These are phyloP conservation scores for Drosophila tristis DNA, from an alignment of 1,140 invertebrate genomes.

Conservation along the genomic window DNA sequence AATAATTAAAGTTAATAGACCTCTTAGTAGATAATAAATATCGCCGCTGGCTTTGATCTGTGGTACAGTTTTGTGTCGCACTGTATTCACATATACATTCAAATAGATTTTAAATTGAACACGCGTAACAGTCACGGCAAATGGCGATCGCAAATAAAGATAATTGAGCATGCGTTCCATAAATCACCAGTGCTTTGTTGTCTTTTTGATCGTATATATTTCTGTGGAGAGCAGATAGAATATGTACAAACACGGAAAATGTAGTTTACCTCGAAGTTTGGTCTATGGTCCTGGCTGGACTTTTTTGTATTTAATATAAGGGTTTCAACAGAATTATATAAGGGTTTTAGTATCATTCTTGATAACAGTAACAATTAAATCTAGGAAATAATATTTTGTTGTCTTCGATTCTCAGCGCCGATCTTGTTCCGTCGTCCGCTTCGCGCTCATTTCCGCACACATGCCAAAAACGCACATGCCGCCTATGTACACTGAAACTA, in stretches of 20 bases:
- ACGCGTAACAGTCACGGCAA: constrained; percentile 27
- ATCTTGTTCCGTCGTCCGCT: constrained; percentile 12
- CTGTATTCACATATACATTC: constrained; percentile 14
- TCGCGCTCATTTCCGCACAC: constrained; percentile 2
- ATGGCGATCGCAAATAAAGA: constrained; percentile 28
- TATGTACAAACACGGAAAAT: not conserved
- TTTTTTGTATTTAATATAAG: constrained; percentile 57
- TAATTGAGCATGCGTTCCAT: constrained; percentile 32
- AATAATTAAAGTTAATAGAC: too few species aligned
- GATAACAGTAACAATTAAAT: constrained; percentile 76
- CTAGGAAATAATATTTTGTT: constrained; percentile 49
- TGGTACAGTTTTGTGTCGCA: constrained; percentile 6
- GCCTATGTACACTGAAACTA: constrained; percentile 48
- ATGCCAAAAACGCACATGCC: constrained; percentile 13
- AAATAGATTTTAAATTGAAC: constrained; percentile 39
- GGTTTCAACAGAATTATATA: constrained; percentile 55
- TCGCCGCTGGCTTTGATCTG: too few species aligned
- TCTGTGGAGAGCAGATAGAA: not conserved
- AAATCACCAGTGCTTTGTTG: constrained; percentile 14
- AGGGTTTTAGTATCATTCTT: constrained; percentile 23
- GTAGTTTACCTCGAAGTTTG: constrained; percentile 5
- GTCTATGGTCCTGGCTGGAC: constrained; percentile 42
- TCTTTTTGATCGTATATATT: not conserved
- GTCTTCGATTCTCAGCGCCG: too few species aligned
- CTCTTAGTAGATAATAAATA: too few species aligned